Conservation (phyloP, 2,888 invertebrate species). For the Marasmarcha lunaedactyla region DNA sequence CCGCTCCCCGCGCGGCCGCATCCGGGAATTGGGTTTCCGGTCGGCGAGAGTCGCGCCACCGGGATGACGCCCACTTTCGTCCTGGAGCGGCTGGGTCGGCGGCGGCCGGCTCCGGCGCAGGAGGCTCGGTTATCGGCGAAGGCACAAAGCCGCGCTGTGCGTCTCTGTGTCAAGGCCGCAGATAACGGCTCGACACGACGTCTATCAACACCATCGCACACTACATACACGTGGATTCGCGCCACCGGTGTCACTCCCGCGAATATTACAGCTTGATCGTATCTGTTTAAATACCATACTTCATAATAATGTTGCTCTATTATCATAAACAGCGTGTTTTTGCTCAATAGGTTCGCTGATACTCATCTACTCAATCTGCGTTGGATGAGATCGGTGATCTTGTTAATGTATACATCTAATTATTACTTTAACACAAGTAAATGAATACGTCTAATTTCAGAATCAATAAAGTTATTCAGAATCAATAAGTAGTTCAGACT, state of each 20-base stretch:
- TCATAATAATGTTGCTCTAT: too few species aligned
- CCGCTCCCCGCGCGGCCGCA: conserved; percentile 61
- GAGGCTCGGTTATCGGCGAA: conserved; percentile 40
- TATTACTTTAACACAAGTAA: too few species aligned
- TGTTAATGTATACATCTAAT: too few species aligned
- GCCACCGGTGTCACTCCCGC: not conserved
- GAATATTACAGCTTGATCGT: too few species aligned
- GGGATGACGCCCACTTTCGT: conserved; percentile 61
- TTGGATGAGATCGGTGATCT: too few species aligned
- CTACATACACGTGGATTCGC: conserved; percentile 6
- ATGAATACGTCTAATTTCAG: too few species aligned
- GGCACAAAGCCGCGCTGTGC: conserved; percentile 38
- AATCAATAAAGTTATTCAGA: too few species aligned
- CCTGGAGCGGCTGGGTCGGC: conserved; percentile 27
- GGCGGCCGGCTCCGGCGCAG: conserved; percentile 12
- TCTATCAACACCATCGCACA: conserved; percentile 23
- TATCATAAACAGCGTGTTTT: too few species aligned
- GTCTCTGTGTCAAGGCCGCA: conserved; percentile 68
- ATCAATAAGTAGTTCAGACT: too few species aligned
- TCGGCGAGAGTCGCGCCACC: conserved; percentile 56
- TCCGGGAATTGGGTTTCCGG: conserved; percentile 71
- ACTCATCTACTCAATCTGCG: too few species aligned
- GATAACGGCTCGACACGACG: conserved; percentile 49
- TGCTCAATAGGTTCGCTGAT: too few species aligned
- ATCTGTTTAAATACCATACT: too few species aligned